These are phyloP conservation scores for Euzetes globulus DNA, from an alignment of 2,888 invertebrate genomes.

Conservation along the genomic window DNA sequence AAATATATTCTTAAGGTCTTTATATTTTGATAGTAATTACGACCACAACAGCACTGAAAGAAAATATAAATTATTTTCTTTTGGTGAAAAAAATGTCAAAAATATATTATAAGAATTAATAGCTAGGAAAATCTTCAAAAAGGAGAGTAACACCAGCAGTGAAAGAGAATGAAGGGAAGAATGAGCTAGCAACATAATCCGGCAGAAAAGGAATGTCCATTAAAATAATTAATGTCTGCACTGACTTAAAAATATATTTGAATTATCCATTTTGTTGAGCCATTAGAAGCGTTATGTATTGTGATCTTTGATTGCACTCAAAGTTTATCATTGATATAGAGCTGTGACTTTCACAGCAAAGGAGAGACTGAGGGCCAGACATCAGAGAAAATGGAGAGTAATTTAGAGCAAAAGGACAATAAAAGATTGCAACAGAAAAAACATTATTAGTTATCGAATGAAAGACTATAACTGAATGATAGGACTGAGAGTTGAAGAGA, in stretches of 20 bases:
- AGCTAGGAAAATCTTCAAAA: background rate
- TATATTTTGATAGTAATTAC: conserved; percentile 2
- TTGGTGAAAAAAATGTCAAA: background rate
- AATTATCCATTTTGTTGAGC: background rate
- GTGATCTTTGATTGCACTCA: conserved; percentile 16
- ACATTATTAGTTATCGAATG: conserved; percentile 2
- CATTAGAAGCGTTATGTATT: conserved; percentile 14
- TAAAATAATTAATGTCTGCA: conserved; percentile 21
- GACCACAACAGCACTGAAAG: background rate
- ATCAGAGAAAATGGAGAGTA: background rate
- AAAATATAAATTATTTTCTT: background rate
- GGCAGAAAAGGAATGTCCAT: background rate
- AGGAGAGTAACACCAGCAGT: background rate
- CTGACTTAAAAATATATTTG: background rate
- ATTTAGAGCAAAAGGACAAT: conserved; percentile 20
- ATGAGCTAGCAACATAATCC: background rate
- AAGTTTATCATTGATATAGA: conserved; percentile 16
- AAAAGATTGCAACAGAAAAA: background rate
- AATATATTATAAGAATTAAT: background rate
- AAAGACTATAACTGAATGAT: background rate
- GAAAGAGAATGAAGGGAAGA: background rate
- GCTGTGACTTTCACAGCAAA: background rate
- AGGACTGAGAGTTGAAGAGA: background rate
- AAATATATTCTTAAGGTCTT: background rate
- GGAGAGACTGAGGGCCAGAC: background rate